These are phyloP conservation scores for Ormia ochracea DNA, from an alignment of 2,888 invertebrate species.

Conservation along the genomic window DNA sequence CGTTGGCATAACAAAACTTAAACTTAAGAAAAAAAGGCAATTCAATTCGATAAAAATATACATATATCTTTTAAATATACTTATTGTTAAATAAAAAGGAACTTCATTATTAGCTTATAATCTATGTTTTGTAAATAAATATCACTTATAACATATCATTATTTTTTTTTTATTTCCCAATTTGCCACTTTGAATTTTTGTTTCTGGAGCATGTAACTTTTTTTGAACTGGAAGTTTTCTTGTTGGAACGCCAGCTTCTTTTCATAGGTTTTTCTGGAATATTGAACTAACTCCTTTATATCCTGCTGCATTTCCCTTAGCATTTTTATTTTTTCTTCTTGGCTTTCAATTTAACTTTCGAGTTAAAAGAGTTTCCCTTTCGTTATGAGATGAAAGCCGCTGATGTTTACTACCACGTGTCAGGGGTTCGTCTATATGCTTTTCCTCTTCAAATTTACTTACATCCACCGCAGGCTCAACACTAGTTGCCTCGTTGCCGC, in stretches of 20 bases:
- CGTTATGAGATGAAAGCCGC: background rate
- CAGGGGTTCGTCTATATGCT: background rate
- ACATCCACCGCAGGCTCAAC: background rate
- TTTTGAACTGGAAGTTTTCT: background rate
- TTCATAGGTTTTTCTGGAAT: slow-evolving; percentile 4
- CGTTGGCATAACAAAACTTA: background rate
- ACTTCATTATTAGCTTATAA: too few relatives aligned
- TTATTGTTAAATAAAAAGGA: too few relatives aligned
- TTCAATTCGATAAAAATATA: too few relatives aligned
- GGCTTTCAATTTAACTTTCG: background rate
- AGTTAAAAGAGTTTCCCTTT: background rate
- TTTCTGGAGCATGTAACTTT: background rate
- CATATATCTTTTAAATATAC: too few relatives aligned
- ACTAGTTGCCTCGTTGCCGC: background rate
- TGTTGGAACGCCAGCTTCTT: background rate
- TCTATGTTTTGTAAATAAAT: too few relatives aligned
- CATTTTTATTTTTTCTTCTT: background rate
- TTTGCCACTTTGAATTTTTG: background rate
- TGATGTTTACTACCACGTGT: slow-evolving; percentile 1
- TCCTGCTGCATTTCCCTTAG: slow-evolving; percentile 1
- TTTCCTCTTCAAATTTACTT: slow-evolving; percentile 3
- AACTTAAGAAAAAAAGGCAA: too few relatives aligned
- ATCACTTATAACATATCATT: too few relatives aligned
- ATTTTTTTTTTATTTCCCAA: background rate
- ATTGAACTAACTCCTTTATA: background rate